These are phyloP conservation scores for Corythaixoides concolor DNA, from an alignment of 2,113 vertebrate genomes.

Conservation along the genomic window DNA sequence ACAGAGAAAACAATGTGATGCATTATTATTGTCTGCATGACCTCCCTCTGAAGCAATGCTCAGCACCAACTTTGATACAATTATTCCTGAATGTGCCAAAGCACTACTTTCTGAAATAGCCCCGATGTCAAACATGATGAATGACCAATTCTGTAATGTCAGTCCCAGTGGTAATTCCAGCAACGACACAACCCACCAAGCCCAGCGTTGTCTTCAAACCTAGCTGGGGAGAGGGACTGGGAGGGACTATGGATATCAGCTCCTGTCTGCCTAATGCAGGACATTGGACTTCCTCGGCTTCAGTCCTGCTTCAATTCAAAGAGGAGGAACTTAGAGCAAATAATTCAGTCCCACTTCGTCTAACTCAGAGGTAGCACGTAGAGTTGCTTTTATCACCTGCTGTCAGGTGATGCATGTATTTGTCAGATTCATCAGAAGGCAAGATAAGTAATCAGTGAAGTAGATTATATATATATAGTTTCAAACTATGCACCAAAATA, in stretches of 20 bases:
- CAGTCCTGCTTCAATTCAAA: background rate
- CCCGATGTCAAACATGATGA: conserved; percentile 61
- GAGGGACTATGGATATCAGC: fast-evolving
- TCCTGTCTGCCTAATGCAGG: fast-evolving
- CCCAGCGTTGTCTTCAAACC: background rate
- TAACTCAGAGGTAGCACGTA: fast-evolving
- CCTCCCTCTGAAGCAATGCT: conserved; percentile 10
- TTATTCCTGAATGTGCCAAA: conserved; percentile 64
- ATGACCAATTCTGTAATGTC: conserved; percentile 67
- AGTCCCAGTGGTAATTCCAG: conserved; percentile 56
- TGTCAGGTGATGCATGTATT: fast-evolving
- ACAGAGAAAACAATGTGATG: background rate
- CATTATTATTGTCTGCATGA: conserved; percentile 55
- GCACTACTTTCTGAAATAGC: conserved; percentile 70
- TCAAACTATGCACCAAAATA: background rate
- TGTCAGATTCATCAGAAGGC: background rate
- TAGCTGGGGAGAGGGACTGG: background rate
- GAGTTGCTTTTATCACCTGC: background rate
- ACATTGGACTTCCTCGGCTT: fast-evolving
- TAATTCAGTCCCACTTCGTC: background rate
- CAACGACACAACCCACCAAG: background rate
- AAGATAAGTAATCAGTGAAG: background rate
- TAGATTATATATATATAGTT: background rate
- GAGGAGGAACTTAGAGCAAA: background rate
- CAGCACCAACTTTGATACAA: conserved; percentile 57